A percentile compares a stretch with the other conserved stretches of the same genome.
phyloP scores from a whole-genome alignment of 2,113 vertebrate species.

The Monopterus albus region DNA sequence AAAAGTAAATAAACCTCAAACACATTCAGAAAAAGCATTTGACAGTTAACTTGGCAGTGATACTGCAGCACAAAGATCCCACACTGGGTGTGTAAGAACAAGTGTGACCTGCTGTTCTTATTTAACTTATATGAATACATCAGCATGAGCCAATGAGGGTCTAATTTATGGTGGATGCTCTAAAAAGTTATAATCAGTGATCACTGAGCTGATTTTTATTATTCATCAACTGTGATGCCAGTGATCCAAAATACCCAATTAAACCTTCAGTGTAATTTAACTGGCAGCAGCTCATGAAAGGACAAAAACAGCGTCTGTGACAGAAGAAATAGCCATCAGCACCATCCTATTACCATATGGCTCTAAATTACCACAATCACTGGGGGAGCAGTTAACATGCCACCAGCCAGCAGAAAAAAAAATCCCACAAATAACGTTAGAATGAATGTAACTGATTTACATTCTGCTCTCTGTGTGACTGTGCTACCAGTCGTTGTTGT shows the following conservation, averaged over 20 bases:
- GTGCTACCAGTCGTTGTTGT: constrained; percentile 69
- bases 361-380: constrained; percentile 76
- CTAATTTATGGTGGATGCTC: constrained; percentile 54
- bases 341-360: constrained; percentile 73
- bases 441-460: constrained; percentile 71
- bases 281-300: constrained; percentile 60
- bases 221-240: constrained; percentile 60
- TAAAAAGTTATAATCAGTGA: constrained; percentile 66
- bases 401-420: constrained; percentile 61
- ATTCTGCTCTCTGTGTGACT: constrained; percentile 65
- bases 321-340: constrained; percentile 70
- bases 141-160: constrained; percentile 45
- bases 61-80: not conserved
- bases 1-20: not conserved
- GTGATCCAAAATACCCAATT: constrained; percentile 71
- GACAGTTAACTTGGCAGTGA: not conserved
- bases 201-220: constrained; percentile 67
- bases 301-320: constrained; percentile 60
- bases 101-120: constrained; percentile 11
- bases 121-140: constrained; percentile 44
- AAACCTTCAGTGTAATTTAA: constrained; percentile 70
- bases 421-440: constrained; percentile 62
- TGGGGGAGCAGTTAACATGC: constrained; percentile 77
- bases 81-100: not conserved
- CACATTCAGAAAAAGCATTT: not conserved